These are phyloP conservation scores for Epinephelus lanceolatus DNA, from an alignment of 2,113 vertebrate species.

Conservation along the genomic window DNA sequence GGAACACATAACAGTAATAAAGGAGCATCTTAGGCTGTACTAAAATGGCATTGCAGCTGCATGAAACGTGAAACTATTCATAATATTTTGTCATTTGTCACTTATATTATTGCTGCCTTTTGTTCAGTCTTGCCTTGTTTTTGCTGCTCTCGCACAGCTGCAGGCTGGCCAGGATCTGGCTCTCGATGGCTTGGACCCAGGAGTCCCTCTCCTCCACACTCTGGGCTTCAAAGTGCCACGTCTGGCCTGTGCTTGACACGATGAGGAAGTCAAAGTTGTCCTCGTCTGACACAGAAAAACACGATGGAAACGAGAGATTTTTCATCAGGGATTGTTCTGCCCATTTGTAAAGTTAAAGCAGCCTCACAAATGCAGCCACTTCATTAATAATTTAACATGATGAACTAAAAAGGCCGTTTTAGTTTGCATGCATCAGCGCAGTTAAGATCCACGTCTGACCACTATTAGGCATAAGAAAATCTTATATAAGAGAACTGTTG, in stretches of 20 bases:
- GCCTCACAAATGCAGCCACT: neutral
- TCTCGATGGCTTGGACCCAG: slow-evolving; percentile 95
- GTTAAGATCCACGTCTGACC: neutral
- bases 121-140: slow-evolving; percentile 87
- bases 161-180: slow-evolving; percentile 95
- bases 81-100: neutral
- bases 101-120: neutral
- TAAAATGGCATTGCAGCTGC: neutral
- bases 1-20: neutral
- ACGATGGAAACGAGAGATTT: neutral
- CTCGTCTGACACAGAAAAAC: slow-evolving; percentile 83
- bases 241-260: slow-evolving; percentile 94
- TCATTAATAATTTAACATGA: neutral
- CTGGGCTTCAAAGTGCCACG: slow-evolving; percentile 94
- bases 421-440: neutral
- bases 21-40: neutral
- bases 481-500: neutral
- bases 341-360: neutral
- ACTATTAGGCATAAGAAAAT: neutral
- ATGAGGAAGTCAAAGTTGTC: slow-evolving; percentile 96
- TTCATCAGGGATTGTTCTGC: neutral
- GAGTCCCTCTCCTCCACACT: slow-evolving; percentile 94
- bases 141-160: slow-evolving; percentile 96
- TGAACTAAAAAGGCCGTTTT: neutral
- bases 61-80: neutral